phyloP scores from a whole-genome alignment of 2,797 vertebrate genomes.

The Clarias pachynema region DNA sequence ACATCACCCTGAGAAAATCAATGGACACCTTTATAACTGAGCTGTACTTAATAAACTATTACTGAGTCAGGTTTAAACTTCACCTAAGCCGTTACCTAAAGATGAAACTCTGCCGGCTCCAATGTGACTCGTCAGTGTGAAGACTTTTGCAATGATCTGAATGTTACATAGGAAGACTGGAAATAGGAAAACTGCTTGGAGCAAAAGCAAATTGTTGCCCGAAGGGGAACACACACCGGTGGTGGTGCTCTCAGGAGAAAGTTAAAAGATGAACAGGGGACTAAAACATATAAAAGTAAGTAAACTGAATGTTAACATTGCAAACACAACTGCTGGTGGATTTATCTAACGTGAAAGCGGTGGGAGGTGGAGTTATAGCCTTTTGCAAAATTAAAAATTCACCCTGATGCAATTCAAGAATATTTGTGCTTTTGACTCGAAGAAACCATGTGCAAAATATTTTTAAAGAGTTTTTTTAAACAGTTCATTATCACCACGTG shows the following conservation, averaged over 20 bases:
- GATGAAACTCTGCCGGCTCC: neutral
- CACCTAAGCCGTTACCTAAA: neutral
- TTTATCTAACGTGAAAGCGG: too few relatives aligned
- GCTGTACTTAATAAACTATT: neutral
- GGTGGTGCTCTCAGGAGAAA: neutral
- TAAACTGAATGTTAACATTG: neutral
- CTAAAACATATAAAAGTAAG: neutral
- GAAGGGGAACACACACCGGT: neutral
- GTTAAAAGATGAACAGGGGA: neutral
- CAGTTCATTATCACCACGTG: too few relatives aligned
- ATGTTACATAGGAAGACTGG: neutral
- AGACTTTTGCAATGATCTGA: neutral
- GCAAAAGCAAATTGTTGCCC: neutral
- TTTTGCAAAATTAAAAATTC: too few relatives aligned
- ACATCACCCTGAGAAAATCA: neutral
- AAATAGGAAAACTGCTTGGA: neutral
- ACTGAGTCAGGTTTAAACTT: neutral
- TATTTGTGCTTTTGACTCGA: too few relatives aligned
- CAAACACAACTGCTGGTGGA: too few relatives aligned
- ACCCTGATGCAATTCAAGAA: too few relatives aligned
- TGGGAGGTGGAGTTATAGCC: too few relatives aligned
- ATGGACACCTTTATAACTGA: neutral
- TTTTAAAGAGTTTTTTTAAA: too few relatives aligned
- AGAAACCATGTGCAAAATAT: too few relatives aligned
- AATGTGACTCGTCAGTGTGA: neutral